phyloP scores from a whole-genome alignment of 1,140 invertebrate species.

The Zophobas atratus region DNA sequence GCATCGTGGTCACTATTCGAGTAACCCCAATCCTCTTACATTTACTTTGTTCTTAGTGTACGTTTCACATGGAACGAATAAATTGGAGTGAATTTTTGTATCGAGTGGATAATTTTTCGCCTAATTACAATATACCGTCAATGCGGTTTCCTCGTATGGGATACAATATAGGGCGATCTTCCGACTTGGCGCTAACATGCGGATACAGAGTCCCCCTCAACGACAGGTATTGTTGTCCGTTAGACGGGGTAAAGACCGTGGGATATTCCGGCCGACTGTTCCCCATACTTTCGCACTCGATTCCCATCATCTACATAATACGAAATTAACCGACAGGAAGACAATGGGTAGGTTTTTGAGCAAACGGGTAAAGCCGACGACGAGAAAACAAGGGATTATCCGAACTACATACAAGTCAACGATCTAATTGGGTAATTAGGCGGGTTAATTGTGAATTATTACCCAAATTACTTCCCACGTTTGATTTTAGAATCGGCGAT shows the following conservation, averaged over 20 bases:
- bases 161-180: conserved; percentile 12
- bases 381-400: too few species aligned
- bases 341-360: conserved; percentile 41
- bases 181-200: conserved; percentile 45
- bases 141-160: conserved; percentile 33
- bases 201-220: conserved; percentile 35
- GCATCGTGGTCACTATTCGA: too few species aligned
- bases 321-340: conserved; percentile 48
- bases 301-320: conserved; percentile 54
- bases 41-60: too few species aligned
- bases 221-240: conserved; percentile 53
- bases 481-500: too few species aligned
- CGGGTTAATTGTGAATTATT: too few species aligned
- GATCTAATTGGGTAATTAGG: too few species aligned
- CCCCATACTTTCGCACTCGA: conserved; percentile 43
- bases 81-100: too few species aligned
- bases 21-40: too few species aligned
- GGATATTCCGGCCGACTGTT: conserved; percentile 52
- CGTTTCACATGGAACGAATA: too few species aligned
- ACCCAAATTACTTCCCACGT: too few species aligned
- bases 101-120: background rate
- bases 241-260: conserved; percentile 58
- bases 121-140: conserved; percentile 29
- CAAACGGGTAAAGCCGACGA: background rate
- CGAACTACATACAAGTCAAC: too few species aligned